phyloP scores from a whole-genome alignment of 2,113 vertebrate species.

The Hassar affinis region DNA sequence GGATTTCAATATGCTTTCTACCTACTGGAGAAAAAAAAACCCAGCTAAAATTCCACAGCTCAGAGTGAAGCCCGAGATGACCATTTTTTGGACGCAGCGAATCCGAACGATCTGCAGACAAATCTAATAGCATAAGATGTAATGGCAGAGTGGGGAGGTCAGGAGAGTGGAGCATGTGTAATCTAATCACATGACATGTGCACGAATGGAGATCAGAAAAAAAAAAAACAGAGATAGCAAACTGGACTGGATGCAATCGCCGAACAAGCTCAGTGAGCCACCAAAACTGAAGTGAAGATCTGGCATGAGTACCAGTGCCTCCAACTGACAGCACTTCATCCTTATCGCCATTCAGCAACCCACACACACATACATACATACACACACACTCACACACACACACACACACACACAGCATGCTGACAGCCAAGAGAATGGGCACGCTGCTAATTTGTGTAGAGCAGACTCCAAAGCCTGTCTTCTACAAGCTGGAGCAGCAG shows the following conservation, averaged over 20 bases:
- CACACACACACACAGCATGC: slow-evolving; percentile 7
- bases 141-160: neutral
- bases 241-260: slow-evolving; percentile 6
- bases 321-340: slow-evolving; percentile 44
- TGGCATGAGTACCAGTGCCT: slow-evolving; percentile 34
- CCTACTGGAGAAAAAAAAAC: neutral
- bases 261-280: slow-evolving; percentile 14
- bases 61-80: too few species aligned
- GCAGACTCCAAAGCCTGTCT: slow-evolving; percentile 34
- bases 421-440: slow-evolving; percentile 35
- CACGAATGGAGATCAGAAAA: slow-evolving; percentile 8
- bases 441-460: slow-evolving; percentile 45
- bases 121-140: slow-evolving; percentile 3
- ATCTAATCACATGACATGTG: slow-evolving; percentile 29
- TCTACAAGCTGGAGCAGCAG: slow-evolving; percentile 24
- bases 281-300: slow-evolving; percentile 21
- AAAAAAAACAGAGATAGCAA: slow-evolving; percentile 21
- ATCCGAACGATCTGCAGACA: slow-evolving; percentile 13
- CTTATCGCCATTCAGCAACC: slow-evolving; percentile 38
- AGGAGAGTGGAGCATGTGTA: slow-evolving; percentile 8
- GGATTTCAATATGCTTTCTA: neutral
- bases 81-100: neutral
- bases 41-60: neutral
- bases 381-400: slow-evolving; percentile 23
- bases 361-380: slow-evolving; percentile 21